phyloP scores from a whole-genome alignment of 2,113 vertebrate species.

The Silurus asotus region DNA sequence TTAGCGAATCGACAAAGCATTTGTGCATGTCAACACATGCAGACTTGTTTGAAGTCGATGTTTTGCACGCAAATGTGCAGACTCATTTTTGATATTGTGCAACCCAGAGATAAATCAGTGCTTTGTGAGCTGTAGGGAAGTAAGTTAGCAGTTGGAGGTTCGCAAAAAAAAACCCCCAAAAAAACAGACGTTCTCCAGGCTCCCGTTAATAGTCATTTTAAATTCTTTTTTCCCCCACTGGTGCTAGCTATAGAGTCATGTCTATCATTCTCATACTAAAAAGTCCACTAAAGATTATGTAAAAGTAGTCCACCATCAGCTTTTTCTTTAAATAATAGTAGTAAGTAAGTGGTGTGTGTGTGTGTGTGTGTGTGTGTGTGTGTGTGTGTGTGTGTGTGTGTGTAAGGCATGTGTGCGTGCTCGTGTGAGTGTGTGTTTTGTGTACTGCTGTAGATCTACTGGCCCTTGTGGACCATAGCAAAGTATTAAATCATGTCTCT shows the following conservation, averaged over 20 bases:
- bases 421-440: background rate
- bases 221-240: background rate
- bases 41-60: background rate
- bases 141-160: background rate
- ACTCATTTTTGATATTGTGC: background rate
- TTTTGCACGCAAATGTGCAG: background rate
- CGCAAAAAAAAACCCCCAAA: background rate
- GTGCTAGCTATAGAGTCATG: background rate
- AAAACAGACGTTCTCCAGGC: background rate
- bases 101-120: background rate
- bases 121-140: background rate
- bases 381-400: no score
- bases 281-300: background rate
- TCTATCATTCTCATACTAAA: background rate
- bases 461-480: background rate
- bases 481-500: background rate
- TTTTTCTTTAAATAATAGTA: background rate
- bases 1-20: background rate
- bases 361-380: no score
- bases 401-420: no score
- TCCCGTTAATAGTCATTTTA: background rate
- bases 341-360: background rate
- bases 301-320: background rate
- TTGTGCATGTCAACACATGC: background rate
- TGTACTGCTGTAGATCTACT: background rate